These are phyloP conservation scores for Ataeniobius toweri DNA, from an alignment of 2,797 vertebrate species.

Conservation along the genomic window DNA sequence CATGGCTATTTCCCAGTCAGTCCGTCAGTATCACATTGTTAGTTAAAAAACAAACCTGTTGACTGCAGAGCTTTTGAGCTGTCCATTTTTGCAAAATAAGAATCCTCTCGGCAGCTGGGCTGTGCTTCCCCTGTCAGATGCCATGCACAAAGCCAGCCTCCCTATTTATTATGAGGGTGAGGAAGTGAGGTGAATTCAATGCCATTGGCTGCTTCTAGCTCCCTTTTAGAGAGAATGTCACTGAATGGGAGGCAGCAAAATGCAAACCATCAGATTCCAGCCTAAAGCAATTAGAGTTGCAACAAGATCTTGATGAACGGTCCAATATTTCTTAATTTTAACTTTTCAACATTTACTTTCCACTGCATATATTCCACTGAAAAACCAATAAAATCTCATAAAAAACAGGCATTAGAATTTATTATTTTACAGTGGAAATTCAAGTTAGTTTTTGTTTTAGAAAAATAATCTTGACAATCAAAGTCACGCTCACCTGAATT, in stretches of 20 bases:
- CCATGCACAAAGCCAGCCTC: constrained; percentile 66
- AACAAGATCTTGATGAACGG: background rate
- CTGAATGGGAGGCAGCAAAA: background rate
- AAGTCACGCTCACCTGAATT: background rate
- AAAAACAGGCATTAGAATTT: background rate
- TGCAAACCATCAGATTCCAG: background rate
- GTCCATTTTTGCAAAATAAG: constrained; percentile 40
- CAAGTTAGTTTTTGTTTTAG: background rate
- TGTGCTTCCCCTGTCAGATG: constrained; percentile 44
- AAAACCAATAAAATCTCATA: no score
- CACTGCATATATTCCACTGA: no score
- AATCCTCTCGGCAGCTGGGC: constrained; percentile 49
- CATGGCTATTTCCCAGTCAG: constrained; percentile 35
- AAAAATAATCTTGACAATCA: no score
- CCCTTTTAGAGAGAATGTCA: constrained; percentile 18
- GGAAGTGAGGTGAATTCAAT: constrained; percentile 20
- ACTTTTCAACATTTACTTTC: no score
- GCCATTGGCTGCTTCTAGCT: constrained; percentile 55
- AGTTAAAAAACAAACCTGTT: constrained; percentile 30
- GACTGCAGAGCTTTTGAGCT: constrained; percentile 18
- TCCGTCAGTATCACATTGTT: background rate
- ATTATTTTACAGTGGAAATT: background rate
- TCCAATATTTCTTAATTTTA: background rate
- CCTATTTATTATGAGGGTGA: constrained; percentile 54
- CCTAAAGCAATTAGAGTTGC: background rate